These are phyloP conservation scores for Pseudococcus jackbeardsleyi DNA, from an alignment of 2,888 invertebrate genomes.

Conservation along the genomic window DNA sequence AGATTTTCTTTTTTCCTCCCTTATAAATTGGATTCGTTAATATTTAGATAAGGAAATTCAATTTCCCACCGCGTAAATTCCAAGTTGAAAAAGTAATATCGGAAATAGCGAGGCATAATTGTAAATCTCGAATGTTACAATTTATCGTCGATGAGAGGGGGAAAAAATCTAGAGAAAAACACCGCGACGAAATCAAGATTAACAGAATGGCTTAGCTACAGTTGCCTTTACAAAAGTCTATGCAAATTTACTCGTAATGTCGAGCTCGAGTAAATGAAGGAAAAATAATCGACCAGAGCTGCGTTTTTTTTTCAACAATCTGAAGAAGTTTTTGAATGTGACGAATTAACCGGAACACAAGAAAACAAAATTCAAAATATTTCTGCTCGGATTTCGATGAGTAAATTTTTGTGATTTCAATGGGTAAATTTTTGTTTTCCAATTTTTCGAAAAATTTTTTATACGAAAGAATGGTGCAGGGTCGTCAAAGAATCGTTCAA, in stretches of 20 bases:
- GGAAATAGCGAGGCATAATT: constrained; percentile 11
- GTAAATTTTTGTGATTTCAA: no score
- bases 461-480: no score
- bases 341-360: no score
- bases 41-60: constrained; percentile 41
- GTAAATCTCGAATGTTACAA: constrained; percentile 16
- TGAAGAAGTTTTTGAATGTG: no score
- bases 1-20: not conserved
- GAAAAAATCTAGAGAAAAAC: not conserved
- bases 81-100: not conserved
- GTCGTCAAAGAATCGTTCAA: not conserved
- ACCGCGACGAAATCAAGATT: not conserved
- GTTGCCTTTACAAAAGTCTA: not conserved
- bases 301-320: no score
- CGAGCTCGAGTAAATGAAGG: not conserved
- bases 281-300: not conserved
- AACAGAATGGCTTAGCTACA: not conserved
- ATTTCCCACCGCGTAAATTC: constrained; percentile 21
- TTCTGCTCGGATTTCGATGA: no score
- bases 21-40: constrained; percentile 33
- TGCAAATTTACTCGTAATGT: not conserved
- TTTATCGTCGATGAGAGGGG: not conserved
- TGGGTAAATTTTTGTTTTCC: no score
- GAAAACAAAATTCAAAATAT: no score
- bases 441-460: no score